Evolutionary conservation across 2,888 invertebrate genomes (phyloP).

Genomic region (Protophormia terraenovae): DNA sequence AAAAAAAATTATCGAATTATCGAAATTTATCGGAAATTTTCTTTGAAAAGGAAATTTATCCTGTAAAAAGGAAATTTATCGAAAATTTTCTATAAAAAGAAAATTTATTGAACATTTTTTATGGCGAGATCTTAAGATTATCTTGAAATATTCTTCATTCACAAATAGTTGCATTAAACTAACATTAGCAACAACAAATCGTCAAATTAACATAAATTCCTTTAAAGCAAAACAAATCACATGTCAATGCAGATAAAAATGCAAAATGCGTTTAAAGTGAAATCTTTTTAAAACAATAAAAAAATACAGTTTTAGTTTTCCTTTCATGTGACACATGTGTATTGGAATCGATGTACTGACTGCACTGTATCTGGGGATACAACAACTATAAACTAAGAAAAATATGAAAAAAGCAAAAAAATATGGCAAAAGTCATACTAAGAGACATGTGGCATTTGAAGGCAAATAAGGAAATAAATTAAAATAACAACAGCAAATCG

Average conservation of each 20-base stretch:
- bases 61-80: no score
- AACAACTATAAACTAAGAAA: no score
- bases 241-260: constrained; percentile 24
- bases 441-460: constrained; percentile 52
- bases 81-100: no score
- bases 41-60: no score
- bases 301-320: not conserved
- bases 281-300: constrained; percentile 24
- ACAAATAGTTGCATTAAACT: no score
- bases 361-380: not conserved
- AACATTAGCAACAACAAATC: not conserved
- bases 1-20: no score
- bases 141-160: no score
- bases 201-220: not conserved
- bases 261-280: constrained; percentile 19
- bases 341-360: not conserved
- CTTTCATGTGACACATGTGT: constrained; percentile 5
- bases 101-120: no score
- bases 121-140: no score
- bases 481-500: constrained; percentile 47
- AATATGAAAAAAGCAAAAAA: constrained; percentile 1
- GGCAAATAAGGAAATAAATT: constrained; percentile 58
- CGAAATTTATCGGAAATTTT: no score
- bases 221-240: constrained; percentile 25
- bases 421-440: constrained; percentile 47